Conservation (phyloP, 2,797 vertebrate species). For the Spizella passerina region DNA sequence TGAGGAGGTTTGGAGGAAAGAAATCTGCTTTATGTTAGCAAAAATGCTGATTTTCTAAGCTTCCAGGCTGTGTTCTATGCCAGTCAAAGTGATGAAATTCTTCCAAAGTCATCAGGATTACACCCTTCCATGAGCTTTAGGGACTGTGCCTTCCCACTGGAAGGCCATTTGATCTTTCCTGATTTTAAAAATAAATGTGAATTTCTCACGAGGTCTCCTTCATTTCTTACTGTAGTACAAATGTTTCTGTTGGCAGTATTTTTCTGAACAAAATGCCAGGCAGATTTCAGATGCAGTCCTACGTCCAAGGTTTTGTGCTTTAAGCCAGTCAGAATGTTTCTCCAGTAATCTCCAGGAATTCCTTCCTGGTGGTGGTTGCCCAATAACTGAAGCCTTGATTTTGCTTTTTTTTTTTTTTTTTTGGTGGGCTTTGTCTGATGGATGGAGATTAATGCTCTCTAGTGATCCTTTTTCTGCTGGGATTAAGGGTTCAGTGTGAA, state of each 20-base stretch:
- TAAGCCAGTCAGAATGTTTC: neutral
- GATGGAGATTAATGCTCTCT: neutral
- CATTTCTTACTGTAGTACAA: neutral
- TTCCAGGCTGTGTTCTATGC: neutral
- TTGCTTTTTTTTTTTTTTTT: neutral
- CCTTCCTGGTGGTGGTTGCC: neutral
- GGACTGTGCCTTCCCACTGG: neutral
- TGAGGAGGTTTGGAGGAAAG: neutral
- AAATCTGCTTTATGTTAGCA: conserved; percentile 2
- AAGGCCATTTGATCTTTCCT: neutral
- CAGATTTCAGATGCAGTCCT: neutral
- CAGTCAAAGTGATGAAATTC: neutral
- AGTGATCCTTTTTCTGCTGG: neutral
- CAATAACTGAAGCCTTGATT: neutral
- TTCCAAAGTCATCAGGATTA: neutral
- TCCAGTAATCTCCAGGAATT: conserved; percentile 10
- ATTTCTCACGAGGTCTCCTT: conserved; percentile 20
- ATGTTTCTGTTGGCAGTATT: conserved; percentile 12
- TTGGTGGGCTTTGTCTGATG: neutral
- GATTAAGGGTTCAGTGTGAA: neutral
- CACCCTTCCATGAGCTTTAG: neutral
- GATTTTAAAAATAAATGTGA: neutral
- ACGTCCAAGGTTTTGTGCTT: neutral
- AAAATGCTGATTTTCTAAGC: neutral
- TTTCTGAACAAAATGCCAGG: neutral